Evolutionary conservation across 2,113 vertebrate genomes (phyloP).

Genomic region (Chaetorhynchus papuensis): DNA sequence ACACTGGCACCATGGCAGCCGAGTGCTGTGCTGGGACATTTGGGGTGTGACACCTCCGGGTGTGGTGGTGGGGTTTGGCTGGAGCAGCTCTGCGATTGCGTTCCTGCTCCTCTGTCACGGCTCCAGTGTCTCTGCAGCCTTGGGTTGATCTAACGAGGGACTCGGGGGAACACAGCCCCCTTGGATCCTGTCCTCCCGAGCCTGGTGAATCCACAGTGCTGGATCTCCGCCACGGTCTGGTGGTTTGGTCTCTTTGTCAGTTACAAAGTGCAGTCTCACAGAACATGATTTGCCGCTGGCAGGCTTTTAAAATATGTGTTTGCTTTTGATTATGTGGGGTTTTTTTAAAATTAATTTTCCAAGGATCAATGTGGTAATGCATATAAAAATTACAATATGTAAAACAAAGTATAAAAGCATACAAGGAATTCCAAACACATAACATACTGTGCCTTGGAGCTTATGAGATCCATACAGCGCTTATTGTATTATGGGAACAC

Average conservation of each 20-base stretch:
- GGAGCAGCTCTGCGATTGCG: rapidly evolving
- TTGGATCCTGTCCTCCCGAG: background rate
- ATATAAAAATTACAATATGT: conserved; percentile 65
- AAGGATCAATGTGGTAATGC: conserved; percentile 58
- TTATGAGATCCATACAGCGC: conserved; percentile 51
- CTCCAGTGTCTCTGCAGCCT: background rate
- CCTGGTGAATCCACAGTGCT: background rate
- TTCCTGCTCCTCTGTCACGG: background rate
- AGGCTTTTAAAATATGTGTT: conserved; percentile 46
- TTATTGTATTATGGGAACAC: conserved; percentile 59
- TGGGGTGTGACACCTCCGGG: background rate
- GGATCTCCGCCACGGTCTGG: background rate
- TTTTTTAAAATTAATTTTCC: conserved; percentile 55
- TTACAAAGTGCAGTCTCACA: conserved; percentile 50
- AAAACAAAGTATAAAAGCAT: conserved; percentile 65
- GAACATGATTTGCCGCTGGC: conserved; percentile 55
- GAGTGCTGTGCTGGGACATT: background rate
- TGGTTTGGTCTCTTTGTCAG: conserved; percentile 44
- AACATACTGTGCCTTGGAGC: conserved; percentile 63
- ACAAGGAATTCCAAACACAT: conserved; percentile 63
- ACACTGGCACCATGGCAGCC: background rate
- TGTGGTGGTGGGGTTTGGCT: background rate
- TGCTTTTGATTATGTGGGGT: conserved; percentile 55
- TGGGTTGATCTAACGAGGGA: background rate
- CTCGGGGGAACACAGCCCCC: background rate